phyloP scores from a whole-genome alignment of 1,140 invertebrate genomes.

The Drusus annulatus region DNA sequence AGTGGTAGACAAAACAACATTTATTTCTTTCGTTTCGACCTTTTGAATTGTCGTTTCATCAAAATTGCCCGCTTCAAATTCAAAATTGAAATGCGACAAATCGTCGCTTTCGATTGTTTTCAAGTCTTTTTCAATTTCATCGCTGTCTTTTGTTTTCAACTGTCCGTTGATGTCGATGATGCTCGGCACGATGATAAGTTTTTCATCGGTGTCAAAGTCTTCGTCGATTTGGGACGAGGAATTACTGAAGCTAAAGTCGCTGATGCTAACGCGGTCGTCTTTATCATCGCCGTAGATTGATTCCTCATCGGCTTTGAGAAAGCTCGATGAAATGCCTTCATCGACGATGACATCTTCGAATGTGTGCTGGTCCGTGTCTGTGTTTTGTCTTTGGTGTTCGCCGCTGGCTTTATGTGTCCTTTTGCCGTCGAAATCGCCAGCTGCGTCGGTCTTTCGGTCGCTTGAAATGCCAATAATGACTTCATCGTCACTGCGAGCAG shows the following conservation, averaged over 20 bases:
- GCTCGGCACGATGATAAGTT: conserved; percentile 50
- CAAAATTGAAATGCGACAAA: conserved; percentile 33
- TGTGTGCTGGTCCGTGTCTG: neutral
- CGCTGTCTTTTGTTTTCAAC: neutral
- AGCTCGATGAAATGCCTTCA: neutral
- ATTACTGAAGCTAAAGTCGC: conserved; percentile 26
- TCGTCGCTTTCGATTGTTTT: conserved; percentile 41
- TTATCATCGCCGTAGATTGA: conserved; percentile 10
- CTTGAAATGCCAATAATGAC: no score
- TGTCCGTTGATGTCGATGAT: conserved; percentile 20
- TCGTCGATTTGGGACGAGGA: conserved; percentile 9
- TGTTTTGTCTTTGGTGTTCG: conserved; percentile 8
- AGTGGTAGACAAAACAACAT: neutral
- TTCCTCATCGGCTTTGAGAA: neutral
- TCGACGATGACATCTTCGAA: neutral
- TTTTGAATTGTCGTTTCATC: neutral
- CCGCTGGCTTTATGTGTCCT: conserved; percentile 7
- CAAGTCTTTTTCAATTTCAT: conserved; percentile 43
- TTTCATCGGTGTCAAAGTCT: conserved; percentile 41
- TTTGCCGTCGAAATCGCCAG: neutral
- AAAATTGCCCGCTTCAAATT: conserved; percentile 39
- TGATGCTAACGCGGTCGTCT: conserved; percentile 21
- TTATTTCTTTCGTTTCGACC: neutral
- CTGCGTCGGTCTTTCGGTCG: no score
- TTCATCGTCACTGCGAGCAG: no score